phyloP scores from a whole-genome alignment of 2,113 vertebrate genomes.

The Ictalurus punctatus region DNA sequence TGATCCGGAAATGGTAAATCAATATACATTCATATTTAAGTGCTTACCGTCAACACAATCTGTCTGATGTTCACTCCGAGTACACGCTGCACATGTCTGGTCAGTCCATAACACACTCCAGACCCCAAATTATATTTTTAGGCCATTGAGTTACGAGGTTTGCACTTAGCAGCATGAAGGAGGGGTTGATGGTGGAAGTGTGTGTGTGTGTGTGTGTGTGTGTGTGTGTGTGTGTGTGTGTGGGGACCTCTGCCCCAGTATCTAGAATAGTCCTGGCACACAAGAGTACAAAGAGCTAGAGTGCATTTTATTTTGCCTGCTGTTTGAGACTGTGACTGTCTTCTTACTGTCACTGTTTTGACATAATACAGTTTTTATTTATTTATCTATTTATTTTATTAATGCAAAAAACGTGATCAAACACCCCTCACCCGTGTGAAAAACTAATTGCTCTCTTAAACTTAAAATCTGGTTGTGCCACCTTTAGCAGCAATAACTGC shows the following conservation, averaged over 20 bases:
- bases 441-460: too few relatives aligned
- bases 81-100: conserved; percentile 29
- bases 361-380: not conserved
- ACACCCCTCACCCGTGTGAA: too few relatives aligned
- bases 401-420: too few relatives aligned
- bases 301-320: conserved; percentile 8
- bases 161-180: conserved; percentile 57
- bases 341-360: not conserved
- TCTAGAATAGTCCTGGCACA: not conserved
- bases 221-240: not conserved
- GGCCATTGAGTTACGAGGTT: conserved; percentile 57
- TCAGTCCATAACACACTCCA: conserved; percentile 45
- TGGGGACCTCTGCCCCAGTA: not conserved
- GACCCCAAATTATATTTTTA: conserved; percentile 72
- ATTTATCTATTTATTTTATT: not conserved
- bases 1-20: conserved; percentile 30
- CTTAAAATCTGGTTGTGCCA: too few relatives aligned
- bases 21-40: conserved; percentile 15
- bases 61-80: conserved; percentile 24
- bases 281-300: not conserved
- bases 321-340: not conserved
- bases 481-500: too few relatives aligned
- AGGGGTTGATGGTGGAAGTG: not conserved
- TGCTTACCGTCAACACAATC: conserved; percentile 32
- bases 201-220: not conserved